phyloP scores from a whole-genome alignment of 2,113 vertebrate species.

The Columbina picui region DNA sequence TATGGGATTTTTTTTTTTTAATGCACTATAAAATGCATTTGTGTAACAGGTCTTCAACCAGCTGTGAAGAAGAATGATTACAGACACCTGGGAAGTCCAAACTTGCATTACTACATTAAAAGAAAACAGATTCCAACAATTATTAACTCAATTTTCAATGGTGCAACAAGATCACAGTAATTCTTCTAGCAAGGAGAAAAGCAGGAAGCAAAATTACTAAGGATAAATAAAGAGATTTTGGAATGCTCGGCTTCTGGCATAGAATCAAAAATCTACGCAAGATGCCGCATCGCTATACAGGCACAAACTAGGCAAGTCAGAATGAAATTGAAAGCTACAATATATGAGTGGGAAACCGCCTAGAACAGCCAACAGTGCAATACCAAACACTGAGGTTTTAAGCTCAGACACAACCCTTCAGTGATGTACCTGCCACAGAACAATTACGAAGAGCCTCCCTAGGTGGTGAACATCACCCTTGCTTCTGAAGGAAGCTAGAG shows the following conservation, averaged over 20 bases:
- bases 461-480: background rate
- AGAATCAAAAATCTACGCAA: constrained; percentile 34
- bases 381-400: background rate
- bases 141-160: background rate
- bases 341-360: background rate
- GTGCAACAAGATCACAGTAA: background rate
- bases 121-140: background rate
- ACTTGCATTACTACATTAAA: background rate
- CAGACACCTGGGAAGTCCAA: background rate
- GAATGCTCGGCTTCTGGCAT: constrained; percentile 47
- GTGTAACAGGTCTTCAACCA: background rate
- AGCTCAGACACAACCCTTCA: background rate
- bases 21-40: background rate
- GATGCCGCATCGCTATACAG: background rate
- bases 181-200: background rate
- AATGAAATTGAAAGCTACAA: background rate
- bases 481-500: background rate
- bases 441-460: background rate
- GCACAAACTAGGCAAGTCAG: constrained; percentile 2
- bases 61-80: background rate
- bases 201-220: background rate
- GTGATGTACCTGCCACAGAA: background rate
- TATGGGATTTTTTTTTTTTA: background rate
- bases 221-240: constrained; percentile 31
- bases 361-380: background rate